These are phyloP conservation scores for Pantherophis alleghaniensis DNA, from an alignment of 2,797 vertebrate genomes.

Conservation along the genomic window DNA sequence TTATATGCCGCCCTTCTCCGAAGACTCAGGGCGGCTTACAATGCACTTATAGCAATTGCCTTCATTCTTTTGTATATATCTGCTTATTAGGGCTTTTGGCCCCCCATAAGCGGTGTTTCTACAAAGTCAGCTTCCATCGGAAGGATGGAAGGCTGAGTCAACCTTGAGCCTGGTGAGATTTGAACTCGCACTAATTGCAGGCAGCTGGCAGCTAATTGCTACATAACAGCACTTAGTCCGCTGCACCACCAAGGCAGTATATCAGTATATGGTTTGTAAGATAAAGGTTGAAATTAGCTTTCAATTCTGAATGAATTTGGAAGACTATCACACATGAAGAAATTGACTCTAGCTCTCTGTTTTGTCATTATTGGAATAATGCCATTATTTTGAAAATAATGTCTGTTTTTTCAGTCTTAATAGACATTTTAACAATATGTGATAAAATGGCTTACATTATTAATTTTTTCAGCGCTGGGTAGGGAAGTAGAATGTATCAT, in stretches of 20 bases:
- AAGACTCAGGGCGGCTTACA: no score
- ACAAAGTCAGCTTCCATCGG: no score
- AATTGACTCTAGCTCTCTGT: neutral
- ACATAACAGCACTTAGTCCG: no score
- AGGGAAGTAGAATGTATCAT: neutral
- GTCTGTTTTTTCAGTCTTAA: neutral
- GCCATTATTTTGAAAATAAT: neutral
- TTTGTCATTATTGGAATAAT: neutral
- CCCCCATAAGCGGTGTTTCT: no score
- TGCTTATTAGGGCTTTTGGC: no score
- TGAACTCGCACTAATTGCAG: no score
- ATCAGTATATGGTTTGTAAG: neutral
- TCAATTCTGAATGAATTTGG: neutral
- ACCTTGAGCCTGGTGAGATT: no score
- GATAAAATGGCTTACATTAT: neutral
- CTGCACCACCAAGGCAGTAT: neutral
- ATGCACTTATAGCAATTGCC: no score
- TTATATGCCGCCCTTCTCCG: no score
- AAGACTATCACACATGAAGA: neutral
- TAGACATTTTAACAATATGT: neutral
- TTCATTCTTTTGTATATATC: no score
- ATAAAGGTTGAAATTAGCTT: neutral
- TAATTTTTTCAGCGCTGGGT: neutral
- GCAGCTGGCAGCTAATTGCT: no score
- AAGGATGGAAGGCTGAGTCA: no score